These are phyloP conservation scores for Desmodus rotundus DNA, from an alignment of 2,113 vertebrate genomes.

Conservation along the genomic window DNA sequence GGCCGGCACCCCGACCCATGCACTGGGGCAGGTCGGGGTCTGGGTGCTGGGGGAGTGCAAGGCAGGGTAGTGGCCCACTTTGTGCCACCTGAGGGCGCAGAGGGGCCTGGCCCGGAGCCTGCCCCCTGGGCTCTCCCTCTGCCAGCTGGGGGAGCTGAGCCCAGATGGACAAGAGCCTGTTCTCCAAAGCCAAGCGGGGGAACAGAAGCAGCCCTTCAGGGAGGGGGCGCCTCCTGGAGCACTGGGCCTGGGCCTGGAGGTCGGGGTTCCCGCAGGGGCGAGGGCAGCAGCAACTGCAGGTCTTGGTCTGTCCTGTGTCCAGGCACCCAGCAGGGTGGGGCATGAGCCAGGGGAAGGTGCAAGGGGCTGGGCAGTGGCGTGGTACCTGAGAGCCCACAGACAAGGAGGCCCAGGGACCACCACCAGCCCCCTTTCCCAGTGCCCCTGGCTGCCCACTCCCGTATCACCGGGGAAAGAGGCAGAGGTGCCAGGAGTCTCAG, in stretches of 20 bases:
- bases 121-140: too few species aligned
- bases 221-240: background rate
- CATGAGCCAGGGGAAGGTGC: background rate
- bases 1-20: accelerated
- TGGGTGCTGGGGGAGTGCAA: background rate
- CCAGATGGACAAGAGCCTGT: too few species aligned
- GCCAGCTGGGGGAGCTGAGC: too few species aligned
- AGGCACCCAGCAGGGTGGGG: background rate
- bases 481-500: accelerated
- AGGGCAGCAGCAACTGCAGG: background rate
- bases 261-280: background rate
- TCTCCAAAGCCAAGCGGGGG: too few species aligned
- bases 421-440: accelerated
- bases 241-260: background rate
- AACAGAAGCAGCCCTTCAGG: too few species aligned
- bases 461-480: accelerated
- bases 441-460: background rate
- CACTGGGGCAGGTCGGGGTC: accelerated
- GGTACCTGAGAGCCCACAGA: accelerated
- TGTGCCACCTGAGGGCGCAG: too few species aligned
- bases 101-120: too few species aligned
- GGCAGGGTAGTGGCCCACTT: too few species aligned
- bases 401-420: background rate
- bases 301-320: background rate
- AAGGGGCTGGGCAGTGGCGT: background rate